A percentile compares a stretch with the other conserved stretches of the same genome.
Evolutionary conservation across 2,113 vertebrate genomes (phyloP).

Genomic region (Grammomys surdaster): DNA sequence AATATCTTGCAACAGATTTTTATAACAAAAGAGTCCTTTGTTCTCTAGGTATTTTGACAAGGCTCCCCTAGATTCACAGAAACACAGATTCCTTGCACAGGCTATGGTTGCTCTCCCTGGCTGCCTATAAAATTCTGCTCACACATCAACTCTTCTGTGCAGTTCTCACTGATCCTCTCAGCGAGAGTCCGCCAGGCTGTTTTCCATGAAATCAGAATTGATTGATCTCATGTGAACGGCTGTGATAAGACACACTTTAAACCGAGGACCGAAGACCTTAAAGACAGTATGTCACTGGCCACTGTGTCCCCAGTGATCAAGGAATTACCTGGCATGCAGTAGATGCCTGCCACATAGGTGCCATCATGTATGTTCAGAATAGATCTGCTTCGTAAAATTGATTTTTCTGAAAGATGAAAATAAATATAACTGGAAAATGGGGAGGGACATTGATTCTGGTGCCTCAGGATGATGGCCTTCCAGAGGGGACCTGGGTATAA

Average conservation of each 20-base stretch:
- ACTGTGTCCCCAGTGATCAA: not conserved
- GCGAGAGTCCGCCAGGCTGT: not conserved
- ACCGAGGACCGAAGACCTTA: not conserved
- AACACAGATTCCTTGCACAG: not conserved
- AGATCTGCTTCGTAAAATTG: not conserved
- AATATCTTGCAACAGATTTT: not conserved
- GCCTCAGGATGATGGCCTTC: not conserved
- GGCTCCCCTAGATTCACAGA: not conserved
- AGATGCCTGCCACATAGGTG: not conserved
- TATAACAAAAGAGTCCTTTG: not conserved
- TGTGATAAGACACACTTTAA: not conserved
- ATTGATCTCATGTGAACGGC: not conserved
- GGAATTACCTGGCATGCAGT: not conserved
- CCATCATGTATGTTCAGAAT: not conserved
- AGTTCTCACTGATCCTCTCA: not conserved
- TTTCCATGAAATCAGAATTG: not conserved
- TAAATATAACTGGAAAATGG: slow-evolving; percentile 12
- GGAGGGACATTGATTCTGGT: not conserved
- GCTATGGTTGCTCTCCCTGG: not conserved
- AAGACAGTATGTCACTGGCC: not conserved
- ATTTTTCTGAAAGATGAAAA: slow-evolving; percentile 15
- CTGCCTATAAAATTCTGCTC: not conserved
- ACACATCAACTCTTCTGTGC: not conserved
- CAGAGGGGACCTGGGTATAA: not conserved
- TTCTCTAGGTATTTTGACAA: not conserved